phyloP scores from a whole-genome alignment of 2,113 vertebrate genomes.

The Murina feae region DNA sequence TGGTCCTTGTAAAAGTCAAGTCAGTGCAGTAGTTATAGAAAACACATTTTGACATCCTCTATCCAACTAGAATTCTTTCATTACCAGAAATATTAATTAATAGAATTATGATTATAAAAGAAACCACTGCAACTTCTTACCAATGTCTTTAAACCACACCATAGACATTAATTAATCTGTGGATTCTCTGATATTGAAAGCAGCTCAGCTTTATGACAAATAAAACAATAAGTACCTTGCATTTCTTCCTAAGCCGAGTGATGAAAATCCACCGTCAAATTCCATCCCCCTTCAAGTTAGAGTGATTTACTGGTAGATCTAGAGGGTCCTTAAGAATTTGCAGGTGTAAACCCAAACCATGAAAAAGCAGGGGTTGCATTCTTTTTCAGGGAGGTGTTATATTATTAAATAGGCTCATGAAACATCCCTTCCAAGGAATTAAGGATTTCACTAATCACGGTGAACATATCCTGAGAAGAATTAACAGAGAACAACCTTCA shows the following conservation, averaged over 20 bases:
- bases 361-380: background rate
- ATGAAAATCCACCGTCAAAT: background rate
- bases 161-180: background rate
- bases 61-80: background rate
- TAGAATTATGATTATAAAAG: background rate
- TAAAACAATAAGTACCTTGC: background rate
- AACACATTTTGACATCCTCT: background rate
- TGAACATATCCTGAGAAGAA: constrained; percentile 58
- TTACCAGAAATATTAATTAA: background rate
- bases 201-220: background rate
- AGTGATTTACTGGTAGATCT: background rate
- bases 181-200: background rate
- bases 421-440: constrained; percentile 48
- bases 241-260: background rate
- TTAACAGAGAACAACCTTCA: constrained; percentile 64
- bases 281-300: background rate
- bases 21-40: background rate
- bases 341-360: background rate
- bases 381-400: background rate
- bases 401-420: constrained; percentile 34
- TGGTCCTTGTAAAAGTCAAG: background rate
- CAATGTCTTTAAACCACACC: background rate
- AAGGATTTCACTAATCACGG: constrained; percentile 53
- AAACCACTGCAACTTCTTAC: background rate
- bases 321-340: background rate